Evolutionary conservation across 2,888 invertebrate species (phyloP), one percentile per base, ranked within the genome.

Genomic region (Diarsia brunnea): DNA sequence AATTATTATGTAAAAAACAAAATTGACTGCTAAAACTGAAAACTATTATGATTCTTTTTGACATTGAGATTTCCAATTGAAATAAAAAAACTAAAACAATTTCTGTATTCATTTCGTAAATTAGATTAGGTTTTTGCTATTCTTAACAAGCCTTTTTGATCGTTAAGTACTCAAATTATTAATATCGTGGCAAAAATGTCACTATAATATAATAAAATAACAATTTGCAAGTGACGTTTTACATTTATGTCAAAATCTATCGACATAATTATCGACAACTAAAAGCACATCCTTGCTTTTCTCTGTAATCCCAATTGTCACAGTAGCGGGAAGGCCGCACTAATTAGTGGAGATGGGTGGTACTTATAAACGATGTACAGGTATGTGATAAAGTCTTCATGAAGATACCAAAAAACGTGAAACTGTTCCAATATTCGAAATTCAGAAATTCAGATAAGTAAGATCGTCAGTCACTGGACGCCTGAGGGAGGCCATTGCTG

Each of bases 271-370:
- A 87, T 88, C 88, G 88, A 90, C 75, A 83, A 61, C 2, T 3
- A 27, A 16, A 4, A 49, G 67, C 79, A 70, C 92, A 89, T 84
- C 92, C 79, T 89, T 92, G 85, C 24, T 78, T 74, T 92, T 91
- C 91, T 71, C 79, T 89, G 91, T 91, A 90, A 89, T 81, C 87
- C 82, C 90, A 92, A 93, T 93, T 91, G 93, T 90, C 91, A 91
- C 91, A 90, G 91, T 92, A 90, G 90, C 92, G 87, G 84, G 94
- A 93, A 93, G 86, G 63, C 85, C 67, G 82, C 63, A 83, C 86
- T 87, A 89, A 91, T 92, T 92, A 92, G 79, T 68, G 51, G 49
- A 55, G 75, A 78, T 80, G 81, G 72, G 80, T 89, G 85, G 79
- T 79, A 81, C 79, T 79, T 81, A 76, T 73, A 66, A 76, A 77